Evolutionary conservation across 2,888 invertebrate genomes (phyloP).

Genomic region (Melikaiella ostensackeni): DNA sequence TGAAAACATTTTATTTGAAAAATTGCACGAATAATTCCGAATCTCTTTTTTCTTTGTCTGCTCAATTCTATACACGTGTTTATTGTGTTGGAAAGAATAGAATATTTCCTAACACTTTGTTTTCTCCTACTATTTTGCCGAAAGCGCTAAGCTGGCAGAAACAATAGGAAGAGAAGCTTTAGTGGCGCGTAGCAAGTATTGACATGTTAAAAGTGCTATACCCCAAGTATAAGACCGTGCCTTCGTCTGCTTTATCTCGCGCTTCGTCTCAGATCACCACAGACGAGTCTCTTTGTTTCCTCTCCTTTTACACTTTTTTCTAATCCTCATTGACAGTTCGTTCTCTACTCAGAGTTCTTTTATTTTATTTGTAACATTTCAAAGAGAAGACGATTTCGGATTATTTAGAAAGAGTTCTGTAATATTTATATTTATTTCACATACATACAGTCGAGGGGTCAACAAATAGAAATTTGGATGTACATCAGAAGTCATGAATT

Average conservation of each 20-base stretch:
- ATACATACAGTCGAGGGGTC: too few species aligned
- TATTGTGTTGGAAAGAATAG: constrained; percentile 17
- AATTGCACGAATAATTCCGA: not conserved
- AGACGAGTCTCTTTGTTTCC: constrained; percentile 7
- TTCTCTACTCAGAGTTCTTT: not conserved
- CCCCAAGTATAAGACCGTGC: constrained; percentile 16
- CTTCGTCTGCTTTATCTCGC: constrained; percentile 40
- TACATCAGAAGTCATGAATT: too few species aligned
- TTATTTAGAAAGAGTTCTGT: too few species aligned
- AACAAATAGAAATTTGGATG: too few species aligned
- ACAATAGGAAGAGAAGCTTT: constrained; percentile 29
- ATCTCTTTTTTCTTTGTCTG: not conserved
- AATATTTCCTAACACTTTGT: not conserved
- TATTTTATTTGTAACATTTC: not conserved
- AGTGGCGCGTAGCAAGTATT: constrained; percentile 44
- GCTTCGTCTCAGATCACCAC: constrained; percentile 32
- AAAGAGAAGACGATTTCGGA: not conserved
- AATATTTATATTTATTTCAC: too few species aligned
- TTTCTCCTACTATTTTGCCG: constrained; percentile 3
- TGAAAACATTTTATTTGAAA: not conserved
- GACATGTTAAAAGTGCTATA: constrained; percentile 49
- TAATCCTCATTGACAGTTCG: constrained; percentile 43
- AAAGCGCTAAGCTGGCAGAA: constrained; percentile 17
- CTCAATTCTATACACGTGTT: constrained; percentile 43
- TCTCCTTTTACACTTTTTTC: constrained; percentile 40